phyloP scores from a whole-genome alignment of 1,140 invertebrate genomes.

The Drosophila malerkotliana region DNA sequence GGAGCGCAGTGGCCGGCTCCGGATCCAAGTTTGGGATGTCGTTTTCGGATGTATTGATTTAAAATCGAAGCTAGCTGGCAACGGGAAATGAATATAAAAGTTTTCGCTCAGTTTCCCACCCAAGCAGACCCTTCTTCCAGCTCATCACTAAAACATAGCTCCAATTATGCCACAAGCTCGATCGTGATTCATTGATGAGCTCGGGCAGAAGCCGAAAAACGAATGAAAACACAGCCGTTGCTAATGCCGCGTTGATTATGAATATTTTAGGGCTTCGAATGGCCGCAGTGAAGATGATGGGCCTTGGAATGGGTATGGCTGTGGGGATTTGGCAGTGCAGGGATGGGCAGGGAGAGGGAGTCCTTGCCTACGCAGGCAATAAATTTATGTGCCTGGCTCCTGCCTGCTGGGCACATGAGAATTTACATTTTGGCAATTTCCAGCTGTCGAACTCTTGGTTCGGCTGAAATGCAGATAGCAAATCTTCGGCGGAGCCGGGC shows the following conservation, averaged over 20 bases:
- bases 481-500: slow-evolving; percentile 51
- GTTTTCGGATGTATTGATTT: slow-evolving; percentile 39
- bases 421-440: slow-evolving; percentile 83
- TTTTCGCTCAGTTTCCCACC: not conserved
- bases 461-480: slow-evolving; percentile 55
- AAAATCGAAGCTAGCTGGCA: slow-evolving; percentile 5
- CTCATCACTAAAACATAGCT: slow-evolving; percentile 61
- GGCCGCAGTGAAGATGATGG: slow-evolving; percentile 21
- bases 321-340: slow-evolving; percentile 8
- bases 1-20: slow-evolving; percentile 12
- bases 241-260: slow-evolving; percentile 78
- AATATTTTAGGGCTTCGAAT: slow-evolving; percentile 63
- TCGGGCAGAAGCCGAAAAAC: slow-evolving; percentile 33
- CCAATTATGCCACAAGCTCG: slow-evolving; percentile 50
- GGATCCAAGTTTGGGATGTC: slow-evolving; percentile 3
- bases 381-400: slow-evolving; percentile 63
- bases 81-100: not conserved
- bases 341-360: not conserved
- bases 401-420: slow-evolving; percentile 61
- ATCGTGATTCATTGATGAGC: slow-evolving; percentile 55
- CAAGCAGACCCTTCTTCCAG: not conserved
- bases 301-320: slow-evolving; percentile 30
- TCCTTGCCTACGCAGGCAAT: slow-evolving; percentile 52
- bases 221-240: slow-evolving; percentile 49
- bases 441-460: slow-evolving; percentile 56